Evolutionary conservation across 1,140 invertebrate genomes (phyloP).

Genomic region (Anoplolepis gracilipes): DNA sequence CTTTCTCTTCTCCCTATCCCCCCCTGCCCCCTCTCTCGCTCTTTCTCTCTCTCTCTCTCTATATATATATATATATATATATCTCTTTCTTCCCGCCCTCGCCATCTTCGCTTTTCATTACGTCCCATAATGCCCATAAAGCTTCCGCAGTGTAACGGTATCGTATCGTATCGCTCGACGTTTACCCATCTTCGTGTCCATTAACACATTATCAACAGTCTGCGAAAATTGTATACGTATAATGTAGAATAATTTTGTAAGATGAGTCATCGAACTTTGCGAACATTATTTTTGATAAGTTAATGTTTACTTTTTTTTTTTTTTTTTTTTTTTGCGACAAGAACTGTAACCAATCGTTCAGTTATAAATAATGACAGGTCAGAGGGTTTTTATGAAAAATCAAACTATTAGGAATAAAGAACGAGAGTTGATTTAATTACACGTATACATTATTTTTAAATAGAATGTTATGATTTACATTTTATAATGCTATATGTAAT

Average conservation of each 20-base stretch:
- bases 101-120: conserved; percentile 11
- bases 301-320: no score
- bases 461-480: no score
- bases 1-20: background rate
- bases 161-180: background rate
- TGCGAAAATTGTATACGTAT: background rate
- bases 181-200: background rate
- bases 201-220: background rate
- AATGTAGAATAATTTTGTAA: background rate
- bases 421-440: background rate
- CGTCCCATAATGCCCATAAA: background rate
- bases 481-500: background rate
- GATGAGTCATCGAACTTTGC: background rate
- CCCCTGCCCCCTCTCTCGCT: background rate
- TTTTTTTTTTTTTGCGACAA: no score
- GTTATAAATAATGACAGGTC: background rate
- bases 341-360: background rate
- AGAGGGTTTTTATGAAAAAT: background rate
- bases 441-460: background rate
- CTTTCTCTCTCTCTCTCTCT: no score
- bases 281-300: background rate
- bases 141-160: background rate
- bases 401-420: background rate
- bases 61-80: no score
- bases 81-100: background rate